These are phyloP conservation scores for Grallaria varia DNA, from an alignment of 2,113 vertebrate species.

Conservation along the genomic window DNA sequence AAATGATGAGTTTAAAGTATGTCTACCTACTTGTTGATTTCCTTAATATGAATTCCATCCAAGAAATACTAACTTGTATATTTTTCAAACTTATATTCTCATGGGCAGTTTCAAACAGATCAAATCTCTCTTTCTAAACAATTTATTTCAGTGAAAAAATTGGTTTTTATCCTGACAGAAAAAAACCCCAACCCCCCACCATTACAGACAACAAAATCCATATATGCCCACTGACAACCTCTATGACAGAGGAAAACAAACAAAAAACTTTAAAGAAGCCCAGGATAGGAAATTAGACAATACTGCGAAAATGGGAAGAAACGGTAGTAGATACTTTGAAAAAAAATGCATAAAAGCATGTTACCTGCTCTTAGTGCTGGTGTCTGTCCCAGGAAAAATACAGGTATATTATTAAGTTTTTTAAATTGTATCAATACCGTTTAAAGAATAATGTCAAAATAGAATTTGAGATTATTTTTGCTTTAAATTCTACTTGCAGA, in stretches of 20 bases:
- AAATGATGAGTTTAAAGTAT: not conserved
- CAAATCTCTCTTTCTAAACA: not conserved
- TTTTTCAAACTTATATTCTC: not conserved
- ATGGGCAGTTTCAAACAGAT: not conserved
- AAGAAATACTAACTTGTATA: not conserved
- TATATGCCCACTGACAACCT: not conserved
- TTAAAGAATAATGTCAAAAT: not conserved
- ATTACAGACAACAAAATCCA: not conserved
- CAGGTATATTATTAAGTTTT: not conserved
- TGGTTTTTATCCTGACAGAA: not conserved
- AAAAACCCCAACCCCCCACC: not conserved
- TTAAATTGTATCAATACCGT: not conserved
- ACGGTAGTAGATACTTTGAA: not conserved
- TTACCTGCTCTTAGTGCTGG: not conserved
- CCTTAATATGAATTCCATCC: not conserved
- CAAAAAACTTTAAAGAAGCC: not conserved
- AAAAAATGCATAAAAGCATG: not conserved
- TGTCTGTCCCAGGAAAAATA: not conserved
- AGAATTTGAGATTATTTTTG: not conserved
- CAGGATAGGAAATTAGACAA: not conserved
- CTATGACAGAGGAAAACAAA: not conserved
- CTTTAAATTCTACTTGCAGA: not conserved
- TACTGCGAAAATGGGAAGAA: not conserved
- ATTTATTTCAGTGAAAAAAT: not conserved
- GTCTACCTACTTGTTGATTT: not conserved